Conservation (phyloP, 2,888 invertebrate species). For the Orthosia gracilis region DNA sequence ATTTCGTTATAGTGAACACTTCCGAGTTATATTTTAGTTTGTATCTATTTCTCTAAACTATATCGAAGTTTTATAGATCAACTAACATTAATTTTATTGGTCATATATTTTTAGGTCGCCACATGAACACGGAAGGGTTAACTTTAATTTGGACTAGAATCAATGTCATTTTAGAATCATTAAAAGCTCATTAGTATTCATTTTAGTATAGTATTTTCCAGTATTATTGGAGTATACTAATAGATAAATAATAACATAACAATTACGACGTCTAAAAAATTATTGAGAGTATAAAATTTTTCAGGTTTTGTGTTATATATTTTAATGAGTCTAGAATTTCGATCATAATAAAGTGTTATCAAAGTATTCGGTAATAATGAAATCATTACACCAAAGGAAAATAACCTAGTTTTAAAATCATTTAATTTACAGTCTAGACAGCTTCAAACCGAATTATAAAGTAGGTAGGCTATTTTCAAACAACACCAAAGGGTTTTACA, state of each 20-base stretch:
- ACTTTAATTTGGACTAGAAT: conserved; percentile 28
- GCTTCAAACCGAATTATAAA: conserved; percentile 18
- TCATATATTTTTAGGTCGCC: conserved; percentile 3
- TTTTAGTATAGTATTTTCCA: conserved; percentile 3
- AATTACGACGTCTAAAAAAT: conserved; percentile 11
- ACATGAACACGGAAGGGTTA: conserved; percentile 18
- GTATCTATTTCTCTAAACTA: conserved; percentile 15
- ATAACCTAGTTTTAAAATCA: conserved; percentile 1
- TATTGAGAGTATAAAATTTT: not conserved
- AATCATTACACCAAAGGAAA: conserved; percentile 14
- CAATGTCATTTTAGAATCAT: conserved; percentile 19
- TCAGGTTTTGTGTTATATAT: not conserved
- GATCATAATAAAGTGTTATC: not conserved
- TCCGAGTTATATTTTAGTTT: conserved; percentile 49
- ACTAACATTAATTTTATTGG: conserved; percentile 8
- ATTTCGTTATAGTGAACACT: conserved; percentile 47
- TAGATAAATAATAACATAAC: conserved; percentile 30
- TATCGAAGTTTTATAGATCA: conserved; percentile 3
- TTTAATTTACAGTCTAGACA: conserved; percentile 22
- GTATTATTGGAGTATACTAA: conserved; percentile 27
- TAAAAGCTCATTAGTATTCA: conserved; percentile 35
- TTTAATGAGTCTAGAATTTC: not conserved
- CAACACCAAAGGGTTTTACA: conserved; percentile 18
- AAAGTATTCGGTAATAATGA: not conserved
- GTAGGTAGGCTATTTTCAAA: not conserved